Evolutionary conservation across 2,797 vertebrate genomes (phyloP), one percentile per base, ranked within the genome.

Genomic region (Poeciliopsis presidionis): DNA sequence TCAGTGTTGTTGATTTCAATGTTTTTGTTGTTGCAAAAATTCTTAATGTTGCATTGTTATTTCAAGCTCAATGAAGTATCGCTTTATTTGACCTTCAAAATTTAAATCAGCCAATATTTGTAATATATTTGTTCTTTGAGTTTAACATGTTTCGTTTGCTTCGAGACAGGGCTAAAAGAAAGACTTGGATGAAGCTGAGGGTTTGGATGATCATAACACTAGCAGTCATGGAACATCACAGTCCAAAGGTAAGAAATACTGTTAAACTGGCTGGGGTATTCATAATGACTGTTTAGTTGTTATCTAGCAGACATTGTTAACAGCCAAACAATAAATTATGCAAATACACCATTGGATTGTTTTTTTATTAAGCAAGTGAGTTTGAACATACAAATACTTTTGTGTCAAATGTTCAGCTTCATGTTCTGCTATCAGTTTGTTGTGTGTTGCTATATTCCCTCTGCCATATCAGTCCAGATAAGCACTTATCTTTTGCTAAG

Each of bases 401-500:
- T 65, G 30, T 36, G 30, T 65, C 16, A 39, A 2, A 61, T 61
- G 36, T 41, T 41, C 4, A 16, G 36, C 36, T 41, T 9, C 28
- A 30, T 30, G 18, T 67, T 41, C 20, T 22, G 36, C 25, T n/a
- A n/a, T 69, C 4, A 22, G 74, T 84, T 85, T 18, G 75, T 79
- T 41, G 30, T 76, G 61, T 75, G 9, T 30, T 30, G 8, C 33
- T 79, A n/a, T 22, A 25, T 77, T 81, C 77, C 75, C 61, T 76
- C 36, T 71, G 3, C 61, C 14, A 25, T 22, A 85, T 84, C 75
- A 82, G 73, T 55, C 78, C 74, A 89, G 85, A 91, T 91, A 85
- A 90, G 80, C 83, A 84, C 80, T 86, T 85, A 87, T 90, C 85
- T 88, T 91, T 88, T 89, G 88, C 90, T 91, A 91, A 91, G n/a